Percentiles rank a stretch among this genome's conserved stretches.
phyloP scores from a whole-genome alignment of 2,888 invertebrate species.

The Idaea dimidiata region DNA sequence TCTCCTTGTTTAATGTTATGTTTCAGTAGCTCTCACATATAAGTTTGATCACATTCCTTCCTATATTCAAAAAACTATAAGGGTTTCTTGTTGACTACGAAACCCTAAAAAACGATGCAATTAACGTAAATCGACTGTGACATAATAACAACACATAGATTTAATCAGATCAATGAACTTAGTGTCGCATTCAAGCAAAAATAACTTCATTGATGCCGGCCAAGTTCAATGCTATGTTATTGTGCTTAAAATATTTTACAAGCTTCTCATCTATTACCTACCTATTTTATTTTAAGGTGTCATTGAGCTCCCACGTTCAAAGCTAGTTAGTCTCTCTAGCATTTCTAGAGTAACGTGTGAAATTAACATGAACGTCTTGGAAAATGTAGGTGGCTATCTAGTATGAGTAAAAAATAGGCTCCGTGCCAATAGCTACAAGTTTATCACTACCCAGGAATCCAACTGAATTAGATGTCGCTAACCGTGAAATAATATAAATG shows the following conservation, averaged over 20 bases:
- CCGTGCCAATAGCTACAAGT: constrained; percentile 43
- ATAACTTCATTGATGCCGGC: constrained; percentile 42
- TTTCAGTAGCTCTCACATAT: background rate
- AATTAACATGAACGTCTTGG: constrained; percentile 35
- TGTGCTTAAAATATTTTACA: constrained; percentile 52
- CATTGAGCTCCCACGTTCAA: constrained; percentile 43
- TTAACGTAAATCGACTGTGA: background rate
- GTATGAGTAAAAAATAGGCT: constrained; percentile 47
- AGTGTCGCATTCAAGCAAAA: constrained; percentile 28
- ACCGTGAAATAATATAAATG: constrained; percentile 34
- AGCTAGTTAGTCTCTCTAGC: constrained; percentile 34
- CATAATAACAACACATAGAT: background rate
- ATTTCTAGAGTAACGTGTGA: constrained; percentile 30
- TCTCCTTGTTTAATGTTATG: background rate
- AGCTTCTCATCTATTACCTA: constrained; percentile 23
- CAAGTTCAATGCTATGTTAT: constrained; percentile 59
- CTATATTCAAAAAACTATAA: too few species aligned
- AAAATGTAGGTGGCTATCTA: constrained; percentile 15
- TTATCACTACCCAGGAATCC: constrained; percentile 49
- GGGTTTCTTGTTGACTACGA: too few species aligned
- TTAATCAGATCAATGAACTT: background rate
- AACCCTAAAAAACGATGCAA: too few species aligned
- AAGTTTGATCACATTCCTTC: too few species aligned
- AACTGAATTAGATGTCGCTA: constrained; percentile 41
- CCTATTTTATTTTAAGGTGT: constrained; percentile 38